Base-by-base conservation (phyloP, 2,113 vertebrate species). In the Chrysemys picta region DNA sequence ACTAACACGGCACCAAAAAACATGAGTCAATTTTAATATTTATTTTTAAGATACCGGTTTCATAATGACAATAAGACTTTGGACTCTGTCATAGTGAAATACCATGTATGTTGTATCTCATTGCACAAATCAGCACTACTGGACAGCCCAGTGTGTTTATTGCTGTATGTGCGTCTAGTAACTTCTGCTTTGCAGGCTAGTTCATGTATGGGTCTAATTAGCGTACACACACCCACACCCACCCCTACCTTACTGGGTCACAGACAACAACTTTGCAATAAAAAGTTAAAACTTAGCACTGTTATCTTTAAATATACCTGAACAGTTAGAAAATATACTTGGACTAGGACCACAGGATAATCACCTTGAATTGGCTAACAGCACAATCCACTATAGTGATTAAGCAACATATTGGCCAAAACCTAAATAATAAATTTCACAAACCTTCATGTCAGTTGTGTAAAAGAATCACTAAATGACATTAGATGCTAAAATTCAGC, bases 241-340 rank as follows among this genome's bases (percentile, higher is more conserved):
- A 42, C 42, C 14, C 50, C 14, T 47, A 9, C 72, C 22, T 75
- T 75, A 75, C 24, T 89, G 62, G 86, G 78, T 62, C 88, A 95
- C 88, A 94, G 82, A 76, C 56, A 96, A 89, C 80, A 91, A 80
- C 52, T 89, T 47, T 83, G 27, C 45, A 56, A 85, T 56, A 87
- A 85, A 88, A 65, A 65, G 29, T 65, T 65, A 65, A 17, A 35
- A 35, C 45, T 59, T 8, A 75, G 29, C 59, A 76, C 42, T 91
- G 65, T 11, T 89, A 65, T 52, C 86, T 91, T 88, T 27, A 85
- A 85, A 25, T 75, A 25, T 53, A 72, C 13, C 12, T 42, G 29
- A 84, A 78, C 3, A 76, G 57, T 35, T 0, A 0, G 79, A 82
- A 91, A 82, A 19, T 45, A 85, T 80, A 90, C 84, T 83, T 93